Percentiles rank a stretch among this genome's conserved stretches.
Conservation (phyloP, 2,888 invertebrate genomes). For the Zeuzera pyrina region DNA sequence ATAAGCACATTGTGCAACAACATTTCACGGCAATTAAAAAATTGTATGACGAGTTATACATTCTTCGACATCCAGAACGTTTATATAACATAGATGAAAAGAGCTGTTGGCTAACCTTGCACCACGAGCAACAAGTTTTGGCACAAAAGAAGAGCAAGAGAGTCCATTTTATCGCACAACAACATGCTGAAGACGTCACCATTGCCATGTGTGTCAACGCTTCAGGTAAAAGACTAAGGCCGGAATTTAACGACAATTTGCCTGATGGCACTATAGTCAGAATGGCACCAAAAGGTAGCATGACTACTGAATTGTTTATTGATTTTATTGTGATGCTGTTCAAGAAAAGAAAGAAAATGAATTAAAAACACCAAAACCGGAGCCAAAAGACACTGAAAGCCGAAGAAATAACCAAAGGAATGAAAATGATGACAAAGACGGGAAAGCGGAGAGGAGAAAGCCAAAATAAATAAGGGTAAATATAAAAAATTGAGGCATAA, state of each 20-base stretch:
- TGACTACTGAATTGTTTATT: constrained; percentile 7
- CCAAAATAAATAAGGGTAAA: no score
- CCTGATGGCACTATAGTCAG: constrained; percentile 6
- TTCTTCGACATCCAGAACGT: constrained; percentile 1
- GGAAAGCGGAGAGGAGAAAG: no score
- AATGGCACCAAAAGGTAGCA: constrained; percentile 9
- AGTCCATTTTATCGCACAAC: constrained; percentile 1
- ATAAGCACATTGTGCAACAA: constrained; percentile 11
- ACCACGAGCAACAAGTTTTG: constrained; percentile 2
- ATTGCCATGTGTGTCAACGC: constrained; percentile 2
- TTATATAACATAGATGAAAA: constrained; percentile 7
- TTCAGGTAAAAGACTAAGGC: constrained; percentile 3
- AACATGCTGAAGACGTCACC: constrained; percentile 2
- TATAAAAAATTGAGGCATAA: no score
- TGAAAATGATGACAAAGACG: no score
- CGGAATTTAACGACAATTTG: constrained; percentile 6
- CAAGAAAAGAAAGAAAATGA: no score
- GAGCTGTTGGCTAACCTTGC: constrained; percentile 3
- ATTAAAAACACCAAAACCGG: no score
- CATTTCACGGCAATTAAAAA: constrained; percentile 9
- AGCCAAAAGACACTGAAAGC: no score
- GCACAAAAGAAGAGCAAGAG: constrained; percentile 1
- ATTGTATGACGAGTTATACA: constrained; percentile 10
- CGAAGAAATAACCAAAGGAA: no score
- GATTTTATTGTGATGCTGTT: no score